Evolutionary conservation across 1,140 invertebrate genomes (phyloP).

Genomic region (Ladona fulva): DNA sequence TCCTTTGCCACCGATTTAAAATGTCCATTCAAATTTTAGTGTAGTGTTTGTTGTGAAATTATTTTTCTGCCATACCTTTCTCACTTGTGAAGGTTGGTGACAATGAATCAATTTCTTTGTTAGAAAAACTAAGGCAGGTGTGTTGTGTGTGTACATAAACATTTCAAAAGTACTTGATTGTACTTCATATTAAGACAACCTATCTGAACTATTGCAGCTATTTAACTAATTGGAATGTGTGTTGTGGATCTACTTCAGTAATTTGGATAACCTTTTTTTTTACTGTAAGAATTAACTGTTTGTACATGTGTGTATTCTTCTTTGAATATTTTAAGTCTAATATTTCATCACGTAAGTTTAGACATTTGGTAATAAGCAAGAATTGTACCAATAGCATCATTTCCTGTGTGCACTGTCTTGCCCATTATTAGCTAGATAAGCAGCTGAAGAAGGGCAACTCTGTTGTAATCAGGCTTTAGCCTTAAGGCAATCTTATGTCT

Average conservation of each 20-base stretch:
- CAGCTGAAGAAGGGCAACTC: conserved; percentile 6
- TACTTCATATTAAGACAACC: not conserved
- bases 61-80: not conserved
- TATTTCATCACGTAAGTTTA: conserved; percentile 10
- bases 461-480: conserved; percentile 5
- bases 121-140: not conserved
- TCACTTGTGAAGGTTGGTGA: not conserved
- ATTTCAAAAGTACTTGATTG: not conserved
- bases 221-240: conserved; percentile 10
- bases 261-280: conserved; percentile 6
- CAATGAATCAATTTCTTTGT: conserved; percentile 10
- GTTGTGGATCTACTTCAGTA: conserved; percentile 9
- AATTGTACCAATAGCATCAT: conserved; percentile 10
- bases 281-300: conserved; percentile 1
- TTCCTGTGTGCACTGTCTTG: conserved; percentile 3
- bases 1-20: not conserved
- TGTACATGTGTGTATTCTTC: conserved; percentile 6
- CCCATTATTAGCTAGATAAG: not conserved
- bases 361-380: conserved; percentile 5
- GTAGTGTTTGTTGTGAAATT: conserved; percentile 6
- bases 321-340: conserved; percentile 11
- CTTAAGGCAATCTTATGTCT: not conserved
- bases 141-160: conserved; percentile 9
- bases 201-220: conserved; percentile 4
- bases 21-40: not conserved